Percentiles rank a stretch among this genome's conserved stretches.
phyloP scores from a whole-genome alignment of 2,797 vertebrate genomes.

The Streptopelia turtur region DNA sequence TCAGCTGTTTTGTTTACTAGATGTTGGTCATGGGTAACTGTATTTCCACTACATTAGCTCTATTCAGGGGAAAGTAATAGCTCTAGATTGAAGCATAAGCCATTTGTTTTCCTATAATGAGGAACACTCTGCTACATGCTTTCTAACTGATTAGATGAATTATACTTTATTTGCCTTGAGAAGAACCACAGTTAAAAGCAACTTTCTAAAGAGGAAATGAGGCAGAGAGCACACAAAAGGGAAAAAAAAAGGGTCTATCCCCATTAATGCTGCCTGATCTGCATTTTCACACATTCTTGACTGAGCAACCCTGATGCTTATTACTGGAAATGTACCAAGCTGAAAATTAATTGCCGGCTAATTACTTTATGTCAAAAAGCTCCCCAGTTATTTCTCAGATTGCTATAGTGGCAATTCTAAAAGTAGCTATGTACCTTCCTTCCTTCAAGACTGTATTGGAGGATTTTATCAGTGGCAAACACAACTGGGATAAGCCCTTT shows the following conservation, averaged over 20 bases:
- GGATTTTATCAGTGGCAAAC: background rate
- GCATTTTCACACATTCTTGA: constrained; percentile 14
- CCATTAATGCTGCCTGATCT: background rate
- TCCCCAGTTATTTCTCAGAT: background rate
- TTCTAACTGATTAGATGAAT: constrained; percentile 34
- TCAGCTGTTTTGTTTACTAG: constrained; percentile 5
- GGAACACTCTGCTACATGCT: background rate
- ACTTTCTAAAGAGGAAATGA: constrained; percentile 36
- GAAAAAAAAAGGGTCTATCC: background rate
- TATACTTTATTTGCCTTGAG: constrained; percentile 50
- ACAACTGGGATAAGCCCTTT: background rate
- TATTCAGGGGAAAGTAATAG: constrained; percentile 14
- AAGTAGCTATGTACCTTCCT: background rate
- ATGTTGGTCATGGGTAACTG: background rate
- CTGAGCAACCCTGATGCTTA: background rate
- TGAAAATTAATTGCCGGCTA: constrained; percentile 25
- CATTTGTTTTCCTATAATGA: constrained; percentile 19
- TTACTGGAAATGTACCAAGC: background rate
- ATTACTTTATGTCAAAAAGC: constrained; percentile 12
- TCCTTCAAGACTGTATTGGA: background rate
- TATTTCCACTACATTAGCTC: constrained; percentile 23
- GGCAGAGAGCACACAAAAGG: background rate
- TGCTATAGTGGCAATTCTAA: background rate
- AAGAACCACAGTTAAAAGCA: constrained; percentile 17
- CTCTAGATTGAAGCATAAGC: background rate